A percentile compares a stretch with the other conserved stretches of the same genome.
These are phyloP conservation scores for Bothrops jararaca DNA, from an alignment of 2,113 vertebrate genomes.

Conservation along the genomic window DNA sequence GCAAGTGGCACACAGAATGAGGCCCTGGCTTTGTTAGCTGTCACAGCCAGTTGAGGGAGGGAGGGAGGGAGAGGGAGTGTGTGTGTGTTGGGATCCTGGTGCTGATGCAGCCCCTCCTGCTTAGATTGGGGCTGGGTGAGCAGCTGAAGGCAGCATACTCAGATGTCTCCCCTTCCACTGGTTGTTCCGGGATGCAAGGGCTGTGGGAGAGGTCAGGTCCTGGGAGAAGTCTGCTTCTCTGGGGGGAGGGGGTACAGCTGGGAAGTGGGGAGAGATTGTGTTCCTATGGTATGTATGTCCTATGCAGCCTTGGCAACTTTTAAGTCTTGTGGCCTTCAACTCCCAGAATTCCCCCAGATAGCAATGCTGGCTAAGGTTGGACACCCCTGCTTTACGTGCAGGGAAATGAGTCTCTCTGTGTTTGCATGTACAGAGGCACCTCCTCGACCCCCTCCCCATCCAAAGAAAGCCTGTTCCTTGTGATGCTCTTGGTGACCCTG, in stretches of 20 bases:
- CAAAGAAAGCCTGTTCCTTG: neutral
- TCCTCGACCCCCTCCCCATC: neutral
- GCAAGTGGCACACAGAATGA: neutral
- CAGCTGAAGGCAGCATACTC: neutral
- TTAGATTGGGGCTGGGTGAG: neutral
- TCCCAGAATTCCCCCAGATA: too few relatives aligned
- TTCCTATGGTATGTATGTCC: neutral
- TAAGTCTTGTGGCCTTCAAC: too few relatives aligned
- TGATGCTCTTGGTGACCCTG: accelerated
- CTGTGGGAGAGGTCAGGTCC: neutral
- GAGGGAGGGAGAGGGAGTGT: accelerated
- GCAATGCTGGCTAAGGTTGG: too few relatives aligned
- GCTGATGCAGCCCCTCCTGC: too few relatives aligned
- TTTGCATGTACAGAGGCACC: neutral
- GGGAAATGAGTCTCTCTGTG: too few relatives aligned
- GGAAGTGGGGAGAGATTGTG: neutral
- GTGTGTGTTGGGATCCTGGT: too few relatives aligned
- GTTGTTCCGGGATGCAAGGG: neutral
- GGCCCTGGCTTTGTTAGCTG: neutral
- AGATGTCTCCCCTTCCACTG: too few relatives aligned
- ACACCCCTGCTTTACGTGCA: too few relatives aligned
- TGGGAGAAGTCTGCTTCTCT: neutral
- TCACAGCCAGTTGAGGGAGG: neutral
- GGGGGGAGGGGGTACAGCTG: neutral
- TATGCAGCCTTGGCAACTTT: neutral